Percentiles rank a stretch among this genome's conserved stretches.
Evolutionary conservation across 2,797 vertebrate genomes (phyloP).

Genomic region (Schizothorax lantsangensis): DNA sequence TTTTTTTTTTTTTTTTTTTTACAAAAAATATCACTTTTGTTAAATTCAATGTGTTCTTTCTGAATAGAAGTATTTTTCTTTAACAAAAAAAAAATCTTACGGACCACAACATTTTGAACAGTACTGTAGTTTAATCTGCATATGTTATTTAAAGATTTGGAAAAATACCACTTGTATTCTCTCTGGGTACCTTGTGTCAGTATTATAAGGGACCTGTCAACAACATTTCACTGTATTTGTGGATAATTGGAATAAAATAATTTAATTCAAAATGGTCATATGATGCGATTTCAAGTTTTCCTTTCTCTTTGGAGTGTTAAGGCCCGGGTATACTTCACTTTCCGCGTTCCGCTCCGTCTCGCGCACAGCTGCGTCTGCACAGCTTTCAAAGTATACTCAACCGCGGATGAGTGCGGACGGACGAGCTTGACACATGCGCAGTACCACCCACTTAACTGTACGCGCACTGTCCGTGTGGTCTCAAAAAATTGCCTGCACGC

Average conservation of each 20-base stretch:
- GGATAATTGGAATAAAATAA: neutral
- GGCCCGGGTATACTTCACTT: too few relatives aligned
- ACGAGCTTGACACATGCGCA: too few relatives aligned
- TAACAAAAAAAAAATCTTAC: neutral
- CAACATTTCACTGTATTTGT: neutral
- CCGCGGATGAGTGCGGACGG: too few relatives aligned
- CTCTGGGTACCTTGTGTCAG: neutral
- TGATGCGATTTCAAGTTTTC: too few relatives aligned
- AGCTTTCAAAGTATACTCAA: too few relatives aligned
- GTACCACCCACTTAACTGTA: too few relatives aligned
- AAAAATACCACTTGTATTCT: neutral
- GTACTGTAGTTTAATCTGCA: neutral
- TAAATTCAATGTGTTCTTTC: neutral
- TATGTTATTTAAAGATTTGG: neutral
- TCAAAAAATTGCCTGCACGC: too few relatives aligned
- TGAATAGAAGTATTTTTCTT: neutral
- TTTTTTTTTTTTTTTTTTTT: too few relatives aligned
- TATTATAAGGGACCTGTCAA: neutral
- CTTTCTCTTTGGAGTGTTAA: too few relatives aligned
- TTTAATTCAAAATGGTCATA: neutral
- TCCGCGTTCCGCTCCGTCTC: too few relatives aligned
- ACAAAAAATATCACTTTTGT: neutral
- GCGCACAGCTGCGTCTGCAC: too few relatives aligned
- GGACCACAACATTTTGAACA: neutral
- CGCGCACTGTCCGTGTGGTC: too few relatives aligned